Conservation (phyloP, 2,113 vertebrate genomes). For the Mustelus asterias region DNA sequence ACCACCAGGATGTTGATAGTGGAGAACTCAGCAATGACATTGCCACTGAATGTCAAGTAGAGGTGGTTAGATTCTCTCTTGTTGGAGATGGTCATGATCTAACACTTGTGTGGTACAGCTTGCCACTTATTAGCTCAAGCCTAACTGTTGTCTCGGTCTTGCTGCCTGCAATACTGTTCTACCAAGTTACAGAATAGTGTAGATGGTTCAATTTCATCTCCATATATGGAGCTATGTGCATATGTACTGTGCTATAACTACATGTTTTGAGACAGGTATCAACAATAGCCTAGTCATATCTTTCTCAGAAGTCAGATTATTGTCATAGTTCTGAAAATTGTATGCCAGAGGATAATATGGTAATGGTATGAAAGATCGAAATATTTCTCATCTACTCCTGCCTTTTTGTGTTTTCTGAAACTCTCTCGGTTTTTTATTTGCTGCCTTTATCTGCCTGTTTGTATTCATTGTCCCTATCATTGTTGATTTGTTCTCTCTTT, state of each 20-base stretch:
- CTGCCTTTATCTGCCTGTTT: background rate
- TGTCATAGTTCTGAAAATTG: background rate
- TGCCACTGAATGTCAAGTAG: too few relatives aligned
- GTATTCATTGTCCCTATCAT: background rate
- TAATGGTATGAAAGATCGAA: background rate
- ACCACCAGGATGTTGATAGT: too few relatives aligned
- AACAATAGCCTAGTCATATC: background rate
- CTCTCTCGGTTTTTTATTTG: background rate
- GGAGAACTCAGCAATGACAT: too few relatives aligned
- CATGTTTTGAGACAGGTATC: background rate
- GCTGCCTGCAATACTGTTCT: background rate
- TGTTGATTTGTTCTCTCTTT: background rate
- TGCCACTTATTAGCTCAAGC: too few relatives aligned
- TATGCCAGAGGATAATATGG: background rate
- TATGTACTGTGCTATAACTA: background rate
- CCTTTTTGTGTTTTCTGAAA: background rate
- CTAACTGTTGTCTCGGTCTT: too few relatives aligned
- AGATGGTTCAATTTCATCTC: background rate
- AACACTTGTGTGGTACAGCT: too few relatives aligned
- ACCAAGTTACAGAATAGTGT: background rate
- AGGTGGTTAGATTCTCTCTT: too few relatives aligned
- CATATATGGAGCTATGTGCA: background rate
- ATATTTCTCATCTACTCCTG: background rate
- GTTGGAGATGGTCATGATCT: too few relatives aligned
- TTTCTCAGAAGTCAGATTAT: background rate